These are phyloP conservation scores for Beroe forskalii DNA, from an alignment of 37 sponge, comb jelly and placozoan species.

Conservation along the genomic window DNA sequence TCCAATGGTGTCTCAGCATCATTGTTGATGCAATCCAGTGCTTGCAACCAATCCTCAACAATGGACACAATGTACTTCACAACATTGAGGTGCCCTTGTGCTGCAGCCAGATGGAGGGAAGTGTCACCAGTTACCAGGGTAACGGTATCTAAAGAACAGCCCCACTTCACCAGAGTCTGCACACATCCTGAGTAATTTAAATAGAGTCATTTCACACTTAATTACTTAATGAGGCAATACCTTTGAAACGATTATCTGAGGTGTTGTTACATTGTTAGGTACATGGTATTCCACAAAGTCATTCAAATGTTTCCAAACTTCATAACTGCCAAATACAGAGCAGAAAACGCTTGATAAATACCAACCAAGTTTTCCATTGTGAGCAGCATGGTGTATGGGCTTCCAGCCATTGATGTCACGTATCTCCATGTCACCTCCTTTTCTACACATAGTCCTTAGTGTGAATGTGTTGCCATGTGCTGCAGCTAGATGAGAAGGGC, in stretches of 20 bases:
- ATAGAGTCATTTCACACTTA: too few species aligned
- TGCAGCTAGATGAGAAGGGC: slow-evolving; percentile 20
- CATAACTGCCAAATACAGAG: too few species aligned
- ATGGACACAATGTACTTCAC: slow-evolving; percentile 23
- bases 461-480: slow-evolving; percentile 52
- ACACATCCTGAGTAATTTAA: slow-evolving; percentile 1
- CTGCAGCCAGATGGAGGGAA: slow-evolving; percentile 10
- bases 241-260: too few species aligned
- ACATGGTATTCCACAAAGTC: too few species aligned
- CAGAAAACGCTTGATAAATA: too few species aligned
- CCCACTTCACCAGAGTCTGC: slow-evolving; percentile 39
- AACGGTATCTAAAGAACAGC: not conserved
- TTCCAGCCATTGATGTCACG: slow-evolving; percentile 46
- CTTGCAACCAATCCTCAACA: slow-evolving; percentile 20
- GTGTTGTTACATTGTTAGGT: too few species aligned
- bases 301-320: too few species aligned
- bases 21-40: not conserved
- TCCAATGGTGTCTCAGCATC: slow-evolving; percentile 37
- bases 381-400: slow-evolving; percentile 15
- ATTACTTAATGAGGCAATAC: too few species aligned
- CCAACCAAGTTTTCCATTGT: slow-evolving; percentile 55
- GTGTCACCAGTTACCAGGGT: slow-evolving; percentile 53
- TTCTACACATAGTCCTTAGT: slow-evolving; percentile 13
- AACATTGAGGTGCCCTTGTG: not conserved
- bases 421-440: slow-evolving; percentile 11